phyloP scores from a whole-genome alignment of 2,888 invertebrate species.

The Monopis laevigella region DNA sequence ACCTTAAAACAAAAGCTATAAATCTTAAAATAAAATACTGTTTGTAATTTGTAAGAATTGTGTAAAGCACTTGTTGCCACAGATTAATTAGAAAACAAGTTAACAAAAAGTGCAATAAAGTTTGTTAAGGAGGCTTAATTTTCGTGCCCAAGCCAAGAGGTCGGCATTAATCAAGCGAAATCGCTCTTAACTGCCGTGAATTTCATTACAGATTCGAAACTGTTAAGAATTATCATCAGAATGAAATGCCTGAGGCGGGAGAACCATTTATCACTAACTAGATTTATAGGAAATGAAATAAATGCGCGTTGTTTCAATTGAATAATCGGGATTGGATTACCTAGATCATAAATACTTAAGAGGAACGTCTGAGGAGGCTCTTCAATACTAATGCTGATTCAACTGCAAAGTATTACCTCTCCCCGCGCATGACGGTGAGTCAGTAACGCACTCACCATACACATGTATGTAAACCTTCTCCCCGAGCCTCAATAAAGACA shows the following conservation, averaged over 20 bases:
- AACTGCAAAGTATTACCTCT: no score
- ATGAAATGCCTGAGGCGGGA: slow-evolving; percentile 22
- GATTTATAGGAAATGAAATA: no score
- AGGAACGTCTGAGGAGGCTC: no score
- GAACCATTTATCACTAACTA: slow-evolving; percentile 4
- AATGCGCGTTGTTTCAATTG: no score
- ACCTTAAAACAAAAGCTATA: background rate
- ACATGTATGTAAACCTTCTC: no score
- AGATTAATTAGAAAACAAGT: slow-evolving; percentile 55
- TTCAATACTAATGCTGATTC: no score
- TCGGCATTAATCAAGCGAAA: slow-evolving; percentile 50
- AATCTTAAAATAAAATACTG: background rate
- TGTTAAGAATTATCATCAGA: slow-evolving; percentile 28
- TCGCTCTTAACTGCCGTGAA: slow-evolving; percentile 36
- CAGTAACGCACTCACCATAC: no score
- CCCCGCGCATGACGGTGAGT: no score
- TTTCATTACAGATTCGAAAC: slow-evolving; percentile 39
- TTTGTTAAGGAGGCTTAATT: slow-evolving; percentile 54
- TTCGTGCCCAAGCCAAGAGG: slow-evolving; percentile 39
- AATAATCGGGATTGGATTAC: no score
- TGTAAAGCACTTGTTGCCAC: slow-evolving; percentile 44
- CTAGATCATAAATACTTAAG: no score
- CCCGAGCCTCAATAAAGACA: no score
- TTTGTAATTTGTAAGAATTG: background rate
- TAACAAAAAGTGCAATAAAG: slow-evolving; percentile 58